Percentiles rank a stretch among this genome's conserved stretches.
Evolutionary conservation across 2,797 vertebrate genomes (phyloP).

Genomic region (Mormyrops boulengeri): DNA sequence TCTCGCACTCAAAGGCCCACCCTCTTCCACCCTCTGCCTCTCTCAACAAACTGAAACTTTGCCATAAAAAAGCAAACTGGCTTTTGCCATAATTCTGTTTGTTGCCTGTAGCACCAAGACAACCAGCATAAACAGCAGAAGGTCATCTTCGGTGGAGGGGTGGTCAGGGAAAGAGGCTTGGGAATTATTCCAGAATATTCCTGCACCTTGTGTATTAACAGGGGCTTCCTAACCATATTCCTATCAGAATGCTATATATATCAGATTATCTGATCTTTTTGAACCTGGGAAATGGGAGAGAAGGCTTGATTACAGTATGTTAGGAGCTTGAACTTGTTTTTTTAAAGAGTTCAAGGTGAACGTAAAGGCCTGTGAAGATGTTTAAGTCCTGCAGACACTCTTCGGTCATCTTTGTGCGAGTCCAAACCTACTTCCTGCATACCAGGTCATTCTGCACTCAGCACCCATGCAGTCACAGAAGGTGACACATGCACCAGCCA

Average conservation of each 20-base stretch:
- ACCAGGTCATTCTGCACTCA: neutral
- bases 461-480: neutral
- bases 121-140: neutral
- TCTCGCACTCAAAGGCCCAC: neutral
- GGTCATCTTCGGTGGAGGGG: neutral
- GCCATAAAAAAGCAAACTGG: neutral
- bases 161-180: neutral
- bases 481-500: neutral
- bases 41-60: neutral
- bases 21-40: neutral
- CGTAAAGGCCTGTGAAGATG: neutral
- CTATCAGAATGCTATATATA: neutral
- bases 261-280: neutral
- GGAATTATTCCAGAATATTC: neutral
- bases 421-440: neutral
- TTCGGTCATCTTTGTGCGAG: neutral
- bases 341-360: neutral
- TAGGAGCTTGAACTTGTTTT: neutral
- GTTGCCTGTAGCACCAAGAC: neutral
- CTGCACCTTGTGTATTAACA: neutral
- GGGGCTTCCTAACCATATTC: neutral
- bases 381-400: neutral
- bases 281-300: neutral
- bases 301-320: neutral
- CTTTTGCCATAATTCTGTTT: neutral